These are phyloP conservation scores for Cossypha dichroa DNA, from an alignment of 2,797 vertebrate species.

Conservation along the genomic window DNA sequence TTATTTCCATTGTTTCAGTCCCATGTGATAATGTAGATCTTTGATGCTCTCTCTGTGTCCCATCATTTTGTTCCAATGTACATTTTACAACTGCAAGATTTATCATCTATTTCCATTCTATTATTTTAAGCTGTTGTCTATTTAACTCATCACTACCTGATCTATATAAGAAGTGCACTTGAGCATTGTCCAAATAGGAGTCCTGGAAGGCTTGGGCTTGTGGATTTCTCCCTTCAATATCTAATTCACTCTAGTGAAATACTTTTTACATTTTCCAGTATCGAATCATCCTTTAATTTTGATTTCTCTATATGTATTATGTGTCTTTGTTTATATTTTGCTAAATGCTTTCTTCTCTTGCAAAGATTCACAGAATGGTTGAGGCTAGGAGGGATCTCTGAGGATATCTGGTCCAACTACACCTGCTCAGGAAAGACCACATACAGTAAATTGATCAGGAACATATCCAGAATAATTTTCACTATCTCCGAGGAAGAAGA, in stretches of 20 bases:
- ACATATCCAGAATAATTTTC: not conserved
- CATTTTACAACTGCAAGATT: not conserved
- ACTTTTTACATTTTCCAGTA: not conserved
- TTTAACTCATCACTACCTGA: not conserved
- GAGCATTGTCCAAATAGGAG: rapidly evolving
- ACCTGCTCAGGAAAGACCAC: not conserved
- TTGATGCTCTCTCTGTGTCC: not conserved
- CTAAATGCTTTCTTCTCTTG: not conserved
- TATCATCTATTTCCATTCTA: not conserved
- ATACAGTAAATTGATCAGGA: not conserved
- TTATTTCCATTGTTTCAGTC: not conserved
- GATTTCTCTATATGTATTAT: not conserved
- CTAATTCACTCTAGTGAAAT: rapidly evolving
- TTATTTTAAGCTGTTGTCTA: not conserved
- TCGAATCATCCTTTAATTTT: not conserved
- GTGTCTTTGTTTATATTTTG: not conserved
- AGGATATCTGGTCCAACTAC: not conserved
- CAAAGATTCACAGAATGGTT: not conserved
- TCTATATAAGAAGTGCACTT: not conserved
- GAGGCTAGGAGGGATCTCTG: not conserved
- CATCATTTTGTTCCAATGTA: not conserved
- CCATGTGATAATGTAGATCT: not conserved
- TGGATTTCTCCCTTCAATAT: not conserved
- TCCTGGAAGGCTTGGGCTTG: not conserved
- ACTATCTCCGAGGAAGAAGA: rapidly evolving